Evolutionary conservation across 2,797 vertebrate species (phyloP), one percentile per base, ranked within the genome.

Genomic region (Oreortyx pictus): DNA sequence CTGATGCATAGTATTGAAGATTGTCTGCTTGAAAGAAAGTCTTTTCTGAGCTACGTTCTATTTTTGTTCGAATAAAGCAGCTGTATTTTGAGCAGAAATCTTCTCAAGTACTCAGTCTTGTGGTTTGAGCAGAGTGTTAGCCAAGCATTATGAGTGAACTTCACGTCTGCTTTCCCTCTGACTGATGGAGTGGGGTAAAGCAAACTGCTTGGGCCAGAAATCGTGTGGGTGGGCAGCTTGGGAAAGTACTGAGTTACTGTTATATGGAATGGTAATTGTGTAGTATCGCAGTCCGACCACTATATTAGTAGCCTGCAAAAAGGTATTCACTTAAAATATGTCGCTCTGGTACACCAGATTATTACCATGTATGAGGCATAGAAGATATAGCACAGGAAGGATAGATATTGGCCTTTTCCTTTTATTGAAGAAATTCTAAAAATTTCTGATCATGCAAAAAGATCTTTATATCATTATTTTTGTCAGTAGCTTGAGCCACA

Each of bases 51-150:
- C 87, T 86, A 39, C 47, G 22, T 94, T 94, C 95, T 96, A 94
- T 95, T 96, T 96, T 95, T 88, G 92, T 87, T 68, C 93, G 77
- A 94, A 95, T 95, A 94, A 96, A 95, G 90, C 96, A 95, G 94
- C 94, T 96, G 94, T 75, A 86, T 94, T 95, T 93, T 90, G 68
- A 94, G 62, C 79, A 73, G 70, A 94, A 82, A 94, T 94, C 54
- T 96, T 95, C 78, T 94, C 84, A 89, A 94, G 93, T 90, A 73
- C 70, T 92, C 84, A 92, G 0, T 94, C 76, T 94, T 90, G 65
- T 86, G 50, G 76, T 83, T 91, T 89, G 87, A 94, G 71, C 88
- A 75, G 80, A 87, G 76, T 82, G 61, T 86, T 82, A 88, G 52
- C 64, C 49, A 82, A 84, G 72, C 82, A 93, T 66, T 75, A 23